phyloP scores from a whole-genome alignment of 2,888 invertebrate genomes.

The Cremastinae sp. region DNA sequence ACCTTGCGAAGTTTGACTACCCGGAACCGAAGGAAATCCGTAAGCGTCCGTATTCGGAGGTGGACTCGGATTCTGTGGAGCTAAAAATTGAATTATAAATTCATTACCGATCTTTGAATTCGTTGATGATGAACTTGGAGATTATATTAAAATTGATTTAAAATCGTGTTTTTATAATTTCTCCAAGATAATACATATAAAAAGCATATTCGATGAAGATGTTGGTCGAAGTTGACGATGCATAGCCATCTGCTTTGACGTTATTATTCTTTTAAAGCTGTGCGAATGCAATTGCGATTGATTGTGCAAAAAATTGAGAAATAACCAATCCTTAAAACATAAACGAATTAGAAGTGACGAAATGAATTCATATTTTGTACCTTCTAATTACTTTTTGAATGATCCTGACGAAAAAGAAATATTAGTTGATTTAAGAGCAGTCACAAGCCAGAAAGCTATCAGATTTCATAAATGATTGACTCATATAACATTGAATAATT shows the following conservation, averaged over 20 bases:
- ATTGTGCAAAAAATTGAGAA: slow-evolving; percentile 24
- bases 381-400: slow-evolving; percentile 59
- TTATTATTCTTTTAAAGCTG: slow-evolving; percentile 21
- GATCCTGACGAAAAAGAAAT: slow-evolving; percentile 60
- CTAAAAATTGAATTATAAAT: slow-evolving; percentile 51
- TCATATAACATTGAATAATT: slow-evolving; percentile 35
- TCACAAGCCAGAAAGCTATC: background rate
- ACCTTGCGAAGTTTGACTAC: slow-evolving; percentile 29
- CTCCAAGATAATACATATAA: too few species aligned
- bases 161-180: background rate
- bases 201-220: slow-evolving; percentile 25
- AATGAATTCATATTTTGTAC: slow-evolving; percentile 48
- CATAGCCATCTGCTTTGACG: slow-evolving; percentile 54
- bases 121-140: too few species aligned
- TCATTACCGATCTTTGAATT: too few species aligned
- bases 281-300: slow-evolving; percentile 22
- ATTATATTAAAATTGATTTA: too few species aligned
- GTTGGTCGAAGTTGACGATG: slow-evolving; percentile 6
- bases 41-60: slow-evolving; percentile 65
- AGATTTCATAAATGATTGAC: slow-evolving; percentile 28
- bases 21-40: slow-evolving; percentile 71
- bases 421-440: slow-evolving; percentile 30
- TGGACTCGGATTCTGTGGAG: slow-evolving; percentile 59
- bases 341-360: slow-evolving; percentile 42
- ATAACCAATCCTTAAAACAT: slow-evolving; percentile 28